These are phyloP conservation scores for Nibea coibor DNA, from an alignment of 2,113 vertebrate species.

Conservation along the genomic window DNA sequence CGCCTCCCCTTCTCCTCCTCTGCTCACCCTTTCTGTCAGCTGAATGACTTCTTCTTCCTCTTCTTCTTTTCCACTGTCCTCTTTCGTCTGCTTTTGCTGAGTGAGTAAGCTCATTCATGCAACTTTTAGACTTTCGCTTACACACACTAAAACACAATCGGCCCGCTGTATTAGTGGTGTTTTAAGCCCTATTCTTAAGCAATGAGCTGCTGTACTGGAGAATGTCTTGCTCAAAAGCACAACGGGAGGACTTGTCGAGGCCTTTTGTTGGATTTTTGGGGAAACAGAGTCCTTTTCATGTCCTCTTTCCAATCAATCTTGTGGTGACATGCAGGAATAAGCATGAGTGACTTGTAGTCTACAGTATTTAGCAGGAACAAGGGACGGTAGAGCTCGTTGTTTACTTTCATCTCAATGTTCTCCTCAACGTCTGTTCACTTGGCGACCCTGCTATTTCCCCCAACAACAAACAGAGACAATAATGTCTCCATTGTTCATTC, in stretches of 20 bases:
- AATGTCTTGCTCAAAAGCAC: conserved; percentile 10
- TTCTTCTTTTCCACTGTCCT: conserved; percentile 15
- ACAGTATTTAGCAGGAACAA: neutral
- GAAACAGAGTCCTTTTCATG: neutral
- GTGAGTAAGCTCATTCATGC: conserved; percentile 56
- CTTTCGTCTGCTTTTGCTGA: conserved; percentile 24
- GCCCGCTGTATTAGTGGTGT: conserved; percentile 3
- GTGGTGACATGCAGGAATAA: neutral
- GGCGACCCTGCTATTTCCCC: neutral
- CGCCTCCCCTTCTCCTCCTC: conserved; percentile 33
- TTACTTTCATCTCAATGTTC: neutral
- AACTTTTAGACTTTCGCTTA: conserved; percentile 4
- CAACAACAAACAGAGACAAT: neutral
- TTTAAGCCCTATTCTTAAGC: conserved; percentile 7
- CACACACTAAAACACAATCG: conserved; percentile 13
- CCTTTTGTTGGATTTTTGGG: neutral
- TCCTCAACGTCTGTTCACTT: neutral
- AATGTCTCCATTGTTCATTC: neutral
- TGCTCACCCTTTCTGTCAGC: conserved; percentile 31
- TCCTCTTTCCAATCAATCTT: neutral
- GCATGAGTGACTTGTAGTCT: neutral
- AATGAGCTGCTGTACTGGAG: conserved; percentile 18
- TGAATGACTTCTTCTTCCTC: conserved; percentile 44
- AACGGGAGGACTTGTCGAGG: neutral
- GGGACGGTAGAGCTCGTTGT: neutral